Evolutionary conservation across 2,113 vertebrate genomes (phyloP), one percentile per base, ranked within the genome.

Genomic region (Sinocyclocheilus grahami): DNA sequence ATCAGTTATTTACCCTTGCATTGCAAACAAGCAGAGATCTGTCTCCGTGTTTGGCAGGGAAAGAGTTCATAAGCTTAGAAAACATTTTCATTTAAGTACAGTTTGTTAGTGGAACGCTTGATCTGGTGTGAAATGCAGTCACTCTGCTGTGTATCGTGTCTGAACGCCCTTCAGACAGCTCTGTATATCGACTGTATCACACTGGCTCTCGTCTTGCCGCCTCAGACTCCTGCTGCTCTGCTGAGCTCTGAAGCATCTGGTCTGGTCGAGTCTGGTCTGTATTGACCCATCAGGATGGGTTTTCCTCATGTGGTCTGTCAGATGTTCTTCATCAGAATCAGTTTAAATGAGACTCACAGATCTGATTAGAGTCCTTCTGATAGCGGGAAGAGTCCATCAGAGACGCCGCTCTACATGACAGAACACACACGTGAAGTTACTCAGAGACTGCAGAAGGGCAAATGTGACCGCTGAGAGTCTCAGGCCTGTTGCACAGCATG

Each of bases 181-280:
- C 33, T 11, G 30, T 20, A 10, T 33, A 37, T 37, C 6, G 14
- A 20, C 30, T 10, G 33, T 11, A 10, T 18, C 4, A 71, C 16
- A 1, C 30, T 14, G 30, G 27, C 62, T 27, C 63, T 30, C 24
- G 65, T 71, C 67, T 18, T 8, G 13, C 5, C 18, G 37, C 71
- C 30, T 33, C 27, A 71, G 13, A 37, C 67, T 71, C 67, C 67
- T 22, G 69, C 65, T 67, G 65, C n/a, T 67, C 62, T 65, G 11
- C 67, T 71, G 67, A 71, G 16, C 72, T 24, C 72, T 14, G 11
- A 4, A 75, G 72, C 72, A 75, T 75, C 39, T 75, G 72, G 33
- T 74, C 18, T 1, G 7, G 7, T 33, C 2, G 5, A 42, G 37
- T 75, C 39, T n/a, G 71, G 20, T 46, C 9, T 46, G 3, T 20